Percentiles rank a stretch among this genome's conserved stretches.
These are phyloP conservation scores for Trichosurus vulpecula DNA, from an alignment of 2,797 vertebrate genomes.

Conservation along the genomic window DNA sequence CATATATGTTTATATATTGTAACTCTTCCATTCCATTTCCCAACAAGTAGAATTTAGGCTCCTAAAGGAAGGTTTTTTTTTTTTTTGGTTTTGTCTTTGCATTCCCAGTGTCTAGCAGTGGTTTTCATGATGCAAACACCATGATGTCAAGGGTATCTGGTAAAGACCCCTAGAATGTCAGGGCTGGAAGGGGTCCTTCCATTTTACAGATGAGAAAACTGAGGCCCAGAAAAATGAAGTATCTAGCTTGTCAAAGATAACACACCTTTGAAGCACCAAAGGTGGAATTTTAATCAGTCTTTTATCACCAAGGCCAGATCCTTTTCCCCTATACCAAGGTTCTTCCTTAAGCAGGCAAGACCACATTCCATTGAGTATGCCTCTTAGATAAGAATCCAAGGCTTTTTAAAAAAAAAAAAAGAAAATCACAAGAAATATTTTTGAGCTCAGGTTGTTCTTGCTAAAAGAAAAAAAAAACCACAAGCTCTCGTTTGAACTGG, in stretches of 20 bases:
- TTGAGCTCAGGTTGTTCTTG: background rate
- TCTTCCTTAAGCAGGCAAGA: background rate
- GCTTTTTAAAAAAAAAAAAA: background rate
- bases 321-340: background rate
- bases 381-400: background rate
- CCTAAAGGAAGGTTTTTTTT: background rate
- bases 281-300: background rate
- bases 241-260: background rate
- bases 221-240: background rate
- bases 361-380: background rate
- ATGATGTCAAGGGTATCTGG: too few relatives aligned
- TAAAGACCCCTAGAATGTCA: background rate
- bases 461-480: background rate
- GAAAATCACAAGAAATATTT: background rate
- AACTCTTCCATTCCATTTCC: background rate
- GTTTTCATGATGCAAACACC: background rate
- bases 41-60: too few relatives aligned
- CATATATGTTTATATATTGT: too few relatives aligned
- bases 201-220: background rate
- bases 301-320: background rate
- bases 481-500: background rate
- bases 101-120: background rate
- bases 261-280: background rate
- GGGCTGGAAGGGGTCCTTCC: background rate
- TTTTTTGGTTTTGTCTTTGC: background rate